Conservation (phyloP, 53 echinoderm and acorn worm genomes). For the Astropecten irregularis region DNA sequence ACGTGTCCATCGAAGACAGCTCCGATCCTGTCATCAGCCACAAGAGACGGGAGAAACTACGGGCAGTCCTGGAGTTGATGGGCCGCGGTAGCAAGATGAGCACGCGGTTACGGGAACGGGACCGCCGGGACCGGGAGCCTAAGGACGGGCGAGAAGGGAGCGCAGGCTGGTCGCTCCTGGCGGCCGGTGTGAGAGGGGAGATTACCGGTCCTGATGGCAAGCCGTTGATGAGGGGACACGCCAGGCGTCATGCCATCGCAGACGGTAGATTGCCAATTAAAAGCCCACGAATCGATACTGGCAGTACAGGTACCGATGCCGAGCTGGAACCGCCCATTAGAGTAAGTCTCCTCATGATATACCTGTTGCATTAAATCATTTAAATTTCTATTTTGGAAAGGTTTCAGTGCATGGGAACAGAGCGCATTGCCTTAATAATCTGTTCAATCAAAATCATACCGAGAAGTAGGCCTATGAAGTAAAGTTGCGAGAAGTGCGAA, state of each 20-base stretch:
- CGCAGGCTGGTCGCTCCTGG: neutral
- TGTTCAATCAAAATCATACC: too few species aligned
- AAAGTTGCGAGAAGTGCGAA: too few species aligned
- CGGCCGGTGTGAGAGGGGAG: constrained; percentile 8
- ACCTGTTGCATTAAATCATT: too few species aligned
- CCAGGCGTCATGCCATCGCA: constrained; percentile 27
- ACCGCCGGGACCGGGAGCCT: neutral
- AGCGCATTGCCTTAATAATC: too few species aligned
- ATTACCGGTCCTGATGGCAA: constrained; percentile 9
- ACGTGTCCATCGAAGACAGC: neutral
- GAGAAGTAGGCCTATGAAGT: too few species aligned
- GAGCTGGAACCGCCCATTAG: neutral
- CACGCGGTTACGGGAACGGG: neutral
- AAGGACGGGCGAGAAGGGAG: neutral
- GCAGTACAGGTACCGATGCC: neutral
- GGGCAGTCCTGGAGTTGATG: constrained; percentile 68
- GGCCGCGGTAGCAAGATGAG: constrained; percentile 36
- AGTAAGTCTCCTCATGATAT: constrained; percentile 25
- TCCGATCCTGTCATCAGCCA: neutral
- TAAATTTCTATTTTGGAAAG: too few species aligned
- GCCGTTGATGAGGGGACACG: constrained; percentile 18
- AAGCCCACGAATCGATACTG: constrained; percentile 17
- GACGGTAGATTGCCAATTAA: constrained; percentile 47
- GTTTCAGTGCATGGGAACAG: too few species aligned
- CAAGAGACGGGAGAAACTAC: constrained; percentile 53